phyloP scores from a whole-genome alignment of 2,888 invertebrate genomes.

The Spodoptera picta region DNA sequence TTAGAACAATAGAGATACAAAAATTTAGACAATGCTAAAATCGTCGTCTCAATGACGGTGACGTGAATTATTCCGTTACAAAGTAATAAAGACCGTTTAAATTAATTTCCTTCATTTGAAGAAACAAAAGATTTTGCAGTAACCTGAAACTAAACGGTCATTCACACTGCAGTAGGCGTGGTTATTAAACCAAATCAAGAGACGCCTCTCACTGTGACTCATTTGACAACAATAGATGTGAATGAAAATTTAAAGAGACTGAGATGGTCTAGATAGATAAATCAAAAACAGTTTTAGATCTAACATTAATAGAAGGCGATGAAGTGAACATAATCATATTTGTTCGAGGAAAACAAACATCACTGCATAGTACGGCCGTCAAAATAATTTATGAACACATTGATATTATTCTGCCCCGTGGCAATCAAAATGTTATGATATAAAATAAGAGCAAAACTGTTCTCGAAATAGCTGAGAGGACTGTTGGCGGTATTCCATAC shows the following conservation, averaged over 20 bases:
- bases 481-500: constrained; percentile 67
- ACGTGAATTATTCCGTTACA: constrained; percentile 32
- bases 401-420: constrained; percentile 31
- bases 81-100: constrained; percentile 36
- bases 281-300: constrained; percentile 23
- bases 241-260: constrained; percentile 35
- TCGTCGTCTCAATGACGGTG: constrained; percentile 2
- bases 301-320: constrained; percentile 16
- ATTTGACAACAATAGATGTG: constrained; percentile 53
- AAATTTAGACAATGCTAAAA: neutral
- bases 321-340: constrained; percentile 27
- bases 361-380: constrained; percentile 17
- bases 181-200: constrained; percentile 61
- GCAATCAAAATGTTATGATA: constrained; percentile 55
- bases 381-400: constrained; percentile 29
- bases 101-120: constrained; percentile 48
- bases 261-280: constrained; percentile 37
- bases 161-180: constrained; percentile 61
- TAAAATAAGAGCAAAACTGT: constrained; percentile 61
- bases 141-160: constrained; percentile 57
- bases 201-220: constrained; percentile 54
- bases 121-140: constrained; percentile 50
- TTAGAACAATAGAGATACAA: constrained; percentile 7
- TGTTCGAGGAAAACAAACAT: constrained; percentile 30
- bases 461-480: constrained; percentile 64